A percentile compares a stretch with the other conserved stretches of the same genome.
phyloP scores from a whole-genome alignment of 2,888 invertebrate species.

The Oconnorella tubifera region DNA sequence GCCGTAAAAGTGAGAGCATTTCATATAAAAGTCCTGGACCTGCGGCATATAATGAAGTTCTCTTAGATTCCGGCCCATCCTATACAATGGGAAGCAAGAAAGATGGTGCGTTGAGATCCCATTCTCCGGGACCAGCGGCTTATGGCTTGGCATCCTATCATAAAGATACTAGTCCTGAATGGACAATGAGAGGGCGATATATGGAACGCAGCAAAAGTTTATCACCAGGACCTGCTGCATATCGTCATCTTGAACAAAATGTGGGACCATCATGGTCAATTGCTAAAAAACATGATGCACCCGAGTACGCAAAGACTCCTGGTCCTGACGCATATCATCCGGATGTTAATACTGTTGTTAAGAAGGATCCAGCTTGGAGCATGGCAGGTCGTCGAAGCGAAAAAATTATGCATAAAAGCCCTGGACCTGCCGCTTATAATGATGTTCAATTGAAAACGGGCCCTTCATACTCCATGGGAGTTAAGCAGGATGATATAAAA shows the following conservation, averaged over 20 bases:
- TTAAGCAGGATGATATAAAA: background rate
- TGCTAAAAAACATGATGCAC: background rate
- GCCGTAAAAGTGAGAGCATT: no score
- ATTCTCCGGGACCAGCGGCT: constrained; percentile 11
- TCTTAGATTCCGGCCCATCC: constrained; percentile 1
- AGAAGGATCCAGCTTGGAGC: constrained; percentile 16
- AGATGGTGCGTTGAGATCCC: background rate
- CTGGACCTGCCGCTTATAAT: constrained; percentile 10
- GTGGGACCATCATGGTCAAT: constrained; percentile 13
- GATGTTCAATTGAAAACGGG: background rate
- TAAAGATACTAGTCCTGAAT: constrained; percentile 7
- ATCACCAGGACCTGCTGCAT: constrained; percentile 13
- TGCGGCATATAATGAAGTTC: background rate
- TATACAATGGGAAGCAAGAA: constrained; percentile 5
- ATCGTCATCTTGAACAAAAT: background rate
- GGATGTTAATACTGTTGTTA: constrained; percentile 7
- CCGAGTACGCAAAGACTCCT: background rate
- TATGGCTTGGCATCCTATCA: constrained; percentile 9
- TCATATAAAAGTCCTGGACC: background rate
- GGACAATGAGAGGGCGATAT: constrained; percentile 18
- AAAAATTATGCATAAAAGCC: constrained; percentile 2
- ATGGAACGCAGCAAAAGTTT: background rate
- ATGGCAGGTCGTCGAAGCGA: background rate
- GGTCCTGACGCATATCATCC: constrained; percentile 11
- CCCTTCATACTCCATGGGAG: constrained; percentile 7